Evolutionary conservation across 1,140 invertebrate genomes (phyloP), one percentile per base, ranked within the genome.

Genomic region (Cheumatopsyche charites): DNA sequence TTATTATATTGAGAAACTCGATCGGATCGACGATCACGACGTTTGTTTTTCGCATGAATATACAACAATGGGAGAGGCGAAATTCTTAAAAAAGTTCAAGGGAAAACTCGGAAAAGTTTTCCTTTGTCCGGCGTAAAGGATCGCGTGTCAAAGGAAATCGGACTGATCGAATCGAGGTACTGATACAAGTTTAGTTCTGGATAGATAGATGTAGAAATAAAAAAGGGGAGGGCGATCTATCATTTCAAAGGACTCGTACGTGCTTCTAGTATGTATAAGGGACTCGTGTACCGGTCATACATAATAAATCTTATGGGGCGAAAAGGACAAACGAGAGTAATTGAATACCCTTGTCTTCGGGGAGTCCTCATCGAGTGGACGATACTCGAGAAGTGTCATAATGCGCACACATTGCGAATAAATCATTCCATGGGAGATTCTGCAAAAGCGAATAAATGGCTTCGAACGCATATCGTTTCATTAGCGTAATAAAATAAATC

Each of bases 141-240:
- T 75, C 74, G 74, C 62, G 70, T 75, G 74, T 75, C 74, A 75
- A 75, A 75, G 42, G 71, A 45, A 52, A 52, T 36, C 61, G 62
- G 62, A 72, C 62, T 62, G 68, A 70, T 69, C 67, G 21, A 43
- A 55, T 15, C 47, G 47, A 45, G 13, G 25, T 45, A 29, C 13
- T 45, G 67, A 68, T 70, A 70, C 52, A 70, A 29, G 23, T 58
- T 71, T 26, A 15, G 49, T 71, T 63, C 55, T 58, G 63, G 62
- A 63, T 25, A 58, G 19, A 19, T 17, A 25, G 61, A 58, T 12
- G 62, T 36, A 36, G 29, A 36, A 36, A 36, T 36, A 26, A 49
- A 71, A 42, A 42, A 13, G 29, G 17, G n/a, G n/a, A n/a, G n/a
- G 47, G 23, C 43, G 23, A 71, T 71, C 36, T 63, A 71, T 71